A percentile compares a stretch with the other conserved stretches of the same genome.
phyloP scores from a whole-genome alignment of 2,888 invertebrate species.

The Chrysina gloriosa region DNA sequence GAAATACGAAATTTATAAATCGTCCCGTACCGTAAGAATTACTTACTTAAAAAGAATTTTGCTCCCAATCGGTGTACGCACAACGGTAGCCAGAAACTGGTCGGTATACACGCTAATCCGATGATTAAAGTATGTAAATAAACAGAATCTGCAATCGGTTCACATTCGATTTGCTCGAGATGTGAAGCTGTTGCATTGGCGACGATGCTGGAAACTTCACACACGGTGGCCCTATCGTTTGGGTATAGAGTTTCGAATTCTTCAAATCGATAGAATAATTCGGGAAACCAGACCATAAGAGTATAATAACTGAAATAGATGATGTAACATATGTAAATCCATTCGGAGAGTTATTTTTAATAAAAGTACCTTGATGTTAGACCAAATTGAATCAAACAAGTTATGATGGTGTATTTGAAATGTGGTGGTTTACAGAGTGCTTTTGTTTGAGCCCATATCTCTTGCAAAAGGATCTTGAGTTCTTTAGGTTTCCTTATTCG shows the following conservation, averaged over 20 bases:
- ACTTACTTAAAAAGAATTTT: conserved; percentile 84
- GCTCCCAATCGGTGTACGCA: conserved; percentile 84
- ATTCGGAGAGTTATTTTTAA: not conserved
- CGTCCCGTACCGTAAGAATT: not conserved
- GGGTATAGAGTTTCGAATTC: conserved; percentile 77
- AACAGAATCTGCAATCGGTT: conserved; percentile 74
- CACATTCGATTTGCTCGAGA: conserved; percentile 54
- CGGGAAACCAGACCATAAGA: conserved; percentile 93
- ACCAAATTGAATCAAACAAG: conserved; percentile 86
- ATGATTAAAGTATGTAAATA: conserved; percentile 83
- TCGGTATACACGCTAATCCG: conserved; percentile 83
- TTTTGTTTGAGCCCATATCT: conserved; percentile 81
- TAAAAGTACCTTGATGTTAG: conserved; percentile 75
- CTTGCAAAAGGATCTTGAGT: conserved; percentile 74
- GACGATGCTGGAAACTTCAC: conserved; percentile 79
- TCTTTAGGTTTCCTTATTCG: conserved; percentile 80
- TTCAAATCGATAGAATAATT: conserved; percentile 86
- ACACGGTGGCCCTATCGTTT: conserved; percentile 77
- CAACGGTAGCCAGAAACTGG: conserved; percentile 81
- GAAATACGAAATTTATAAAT: conserved; percentile 2
- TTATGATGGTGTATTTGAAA: conserved; percentile 78
- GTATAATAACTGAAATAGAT: conserved; percentile 82
- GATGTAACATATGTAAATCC: too few species aligned
- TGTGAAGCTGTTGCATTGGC: conserved; percentile 55
- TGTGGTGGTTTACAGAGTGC: conserved; percentile 80